These are phyloP conservation scores for Cossypha heuglini DNA, from an alignment of 2,797 vertebrate species.

Conservation along the genomic window DNA sequence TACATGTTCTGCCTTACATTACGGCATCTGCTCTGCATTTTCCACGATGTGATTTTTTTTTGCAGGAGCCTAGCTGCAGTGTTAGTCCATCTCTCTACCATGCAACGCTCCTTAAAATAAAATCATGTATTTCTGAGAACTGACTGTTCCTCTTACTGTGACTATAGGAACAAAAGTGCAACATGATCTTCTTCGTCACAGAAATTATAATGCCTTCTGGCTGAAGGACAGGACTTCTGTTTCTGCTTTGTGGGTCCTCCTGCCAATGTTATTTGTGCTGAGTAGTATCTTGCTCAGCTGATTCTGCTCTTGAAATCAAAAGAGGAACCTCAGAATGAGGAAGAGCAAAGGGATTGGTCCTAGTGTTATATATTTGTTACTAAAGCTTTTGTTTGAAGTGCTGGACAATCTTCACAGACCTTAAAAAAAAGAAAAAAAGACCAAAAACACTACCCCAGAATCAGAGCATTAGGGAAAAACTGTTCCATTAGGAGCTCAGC, in stretches of 20 bases:
- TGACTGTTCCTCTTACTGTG: constrained; percentile 32
- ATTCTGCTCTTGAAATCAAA: neutral
- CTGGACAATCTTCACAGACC: neutral
- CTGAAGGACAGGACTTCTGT: constrained; percentile 44
- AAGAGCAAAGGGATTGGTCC: neutral
- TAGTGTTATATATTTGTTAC: neutral
- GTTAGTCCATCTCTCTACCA: neutral
- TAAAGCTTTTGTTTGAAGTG: neutral
- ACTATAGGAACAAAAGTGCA: constrained; percentile 19
- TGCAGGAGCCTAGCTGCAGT: neutral
- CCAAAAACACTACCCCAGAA: neutral
- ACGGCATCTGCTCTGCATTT: neutral
- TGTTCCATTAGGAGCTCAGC: constrained; percentile 54
- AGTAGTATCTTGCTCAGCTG: constrained; percentile 1
- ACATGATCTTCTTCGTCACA: constrained; percentile 25
- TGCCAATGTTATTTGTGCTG: neutral
- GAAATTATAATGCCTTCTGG: constrained; percentile 19
- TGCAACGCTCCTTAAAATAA: constrained; percentile 30
- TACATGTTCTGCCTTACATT: neutral
- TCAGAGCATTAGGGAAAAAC: constrained; percentile 51
- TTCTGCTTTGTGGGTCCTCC: constrained; percentile 52
- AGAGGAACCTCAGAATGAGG: constrained; percentile 25
- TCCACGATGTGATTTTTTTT: neutral
- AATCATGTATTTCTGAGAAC: constrained; percentile 26
- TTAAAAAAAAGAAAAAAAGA: neutral